Evolutionary conservation across 2,888 invertebrate genomes (phyloP), one percentile per base, ranked within the genome.

Genomic region (Lepidochrysops patricia): DNA sequence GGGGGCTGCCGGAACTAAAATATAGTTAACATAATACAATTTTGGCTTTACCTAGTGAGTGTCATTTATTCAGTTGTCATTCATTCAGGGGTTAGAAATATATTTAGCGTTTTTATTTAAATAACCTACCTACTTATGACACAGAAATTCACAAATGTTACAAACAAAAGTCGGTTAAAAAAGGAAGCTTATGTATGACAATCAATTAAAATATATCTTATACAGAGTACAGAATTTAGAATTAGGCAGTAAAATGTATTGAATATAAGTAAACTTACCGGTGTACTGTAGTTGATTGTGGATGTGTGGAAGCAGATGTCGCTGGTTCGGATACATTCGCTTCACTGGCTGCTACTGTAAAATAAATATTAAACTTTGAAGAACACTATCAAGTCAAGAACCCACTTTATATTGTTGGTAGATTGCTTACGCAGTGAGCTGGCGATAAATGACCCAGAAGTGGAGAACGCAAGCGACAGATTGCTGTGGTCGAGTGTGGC

Each of bases 1-100:
- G 87, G 0, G 92, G 93, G 71, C 91, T 91, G 64, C 88, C 90
- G 0, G 92, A 91, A 65, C 91, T 86, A 64, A 58, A 34, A 32
- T n/a, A 49, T 15, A n/a, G 27, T 32, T 49, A 27, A 58, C n/a
- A 27, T 57, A 59, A n/a, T 23, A 59, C 13, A 26, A 35, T 23
- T 25, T n/a, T 27, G 32, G n/a, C n/a, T n/a, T n/a, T n/a, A n/a
- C n/a, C n/a, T n/a, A n/a, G n/a, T n/a, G n/a, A n/a, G n/a, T n/a
- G n/a, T n/a, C n/a, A n/a, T n/a, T n/a, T n/a, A n/a, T n/a, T n/a
- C n/a, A n/a, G n/a, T n/a, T n/a, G n/a, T n/a, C n/a, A n/a, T n/a
- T n/a, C n/a, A n/a, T n/a, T n/a, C n/a, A n/a, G n/a, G n/a, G n/a
- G n/a, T n/a, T n/a, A n/a, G n/a, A n/a, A n/a, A n/a, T n/a, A n/a